Percentiles rank a stretch among this genome's conserved stretches.
Conservation (phyloP, 2,888 invertebrate genomes). For the Dascillus cervinus region DNA sequence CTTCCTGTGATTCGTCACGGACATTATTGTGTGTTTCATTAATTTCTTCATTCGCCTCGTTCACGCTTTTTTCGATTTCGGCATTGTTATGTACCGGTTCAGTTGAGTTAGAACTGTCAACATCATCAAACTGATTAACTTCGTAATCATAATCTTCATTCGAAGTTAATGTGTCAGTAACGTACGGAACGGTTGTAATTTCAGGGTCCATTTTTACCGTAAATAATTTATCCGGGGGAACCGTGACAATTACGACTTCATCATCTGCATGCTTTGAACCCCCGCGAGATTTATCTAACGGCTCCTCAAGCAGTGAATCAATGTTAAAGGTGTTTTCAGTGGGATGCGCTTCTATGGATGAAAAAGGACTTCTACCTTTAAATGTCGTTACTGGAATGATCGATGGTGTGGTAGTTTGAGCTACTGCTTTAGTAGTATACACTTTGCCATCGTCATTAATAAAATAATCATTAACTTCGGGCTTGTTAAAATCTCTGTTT, state of each 20-base stretch:
- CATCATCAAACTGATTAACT: no score
- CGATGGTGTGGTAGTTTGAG: constrained; percentile 27
- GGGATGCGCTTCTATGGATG: constrained; percentile 9
- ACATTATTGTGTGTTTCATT: background rate
- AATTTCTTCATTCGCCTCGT: constrained; percentile 13
- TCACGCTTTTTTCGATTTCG: constrained; percentile 20
- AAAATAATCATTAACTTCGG: constrained; percentile 33
- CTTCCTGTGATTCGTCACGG: background rate
- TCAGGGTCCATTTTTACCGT: no score
- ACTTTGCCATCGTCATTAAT: constrained; percentile 37
- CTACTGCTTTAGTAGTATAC: constrained; percentile 24
- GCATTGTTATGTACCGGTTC: constrained; percentile 38
- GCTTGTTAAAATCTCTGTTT: constrained; percentile 21
- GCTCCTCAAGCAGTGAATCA: constrained; percentile 52
- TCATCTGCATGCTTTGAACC: constrained; percentile 46
- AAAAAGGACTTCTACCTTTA: constrained; percentile 27
- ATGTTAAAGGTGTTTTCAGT: constrained; percentile 40
- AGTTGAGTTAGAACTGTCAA: constrained; percentile 35
- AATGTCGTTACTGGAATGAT: constrained; percentile 24
- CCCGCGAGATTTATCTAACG: constrained; percentile 46
- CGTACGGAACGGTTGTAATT: no score
- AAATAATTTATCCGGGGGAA: constrained; percentile 19
- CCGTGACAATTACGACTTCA: constrained; percentile 32
- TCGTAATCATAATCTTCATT: no score
- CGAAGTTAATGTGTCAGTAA: no score